Percentiles rank a stretch among this genome's conserved stretches.
These are phyloP conservation scores for Esox masquinongy DNA, from an alignment of 2,797 vertebrate species.

Conservation along the genomic window DNA sequence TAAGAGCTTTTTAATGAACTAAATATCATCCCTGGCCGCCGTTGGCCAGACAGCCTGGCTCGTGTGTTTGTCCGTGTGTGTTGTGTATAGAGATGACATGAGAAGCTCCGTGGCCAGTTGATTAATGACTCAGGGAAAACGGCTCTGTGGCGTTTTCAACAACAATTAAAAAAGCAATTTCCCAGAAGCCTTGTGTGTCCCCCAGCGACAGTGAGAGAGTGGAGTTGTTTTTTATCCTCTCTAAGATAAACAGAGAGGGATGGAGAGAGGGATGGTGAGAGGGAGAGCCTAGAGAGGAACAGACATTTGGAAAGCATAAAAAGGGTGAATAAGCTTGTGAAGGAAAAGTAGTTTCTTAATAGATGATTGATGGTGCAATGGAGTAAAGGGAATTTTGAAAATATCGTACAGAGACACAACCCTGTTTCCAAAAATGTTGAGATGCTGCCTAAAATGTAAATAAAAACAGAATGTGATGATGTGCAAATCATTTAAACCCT, in stretches of 20 bases:
- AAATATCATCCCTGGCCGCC: background rate
- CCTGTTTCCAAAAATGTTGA: too few species aligned
- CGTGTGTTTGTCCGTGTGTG: slow-evolving; percentile 10
- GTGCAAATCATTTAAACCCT: too few species aligned
- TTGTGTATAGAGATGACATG: background rate
- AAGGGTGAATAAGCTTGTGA: background rate
- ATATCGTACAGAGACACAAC: too few species aligned
- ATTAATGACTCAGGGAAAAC: slow-evolving; percentile 7
- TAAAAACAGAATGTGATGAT: too few species aligned
- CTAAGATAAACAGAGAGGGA: background rate
- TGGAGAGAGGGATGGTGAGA: background rate
- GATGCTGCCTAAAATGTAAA: too few species aligned
- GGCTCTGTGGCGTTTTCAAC: slow-evolving; percentile 6
- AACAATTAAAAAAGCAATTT: slow-evolving; percentile 15
- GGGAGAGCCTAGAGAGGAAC: background rate
- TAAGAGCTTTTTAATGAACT: slow-evolving; percentile 14
- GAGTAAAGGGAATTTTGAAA: background rate
- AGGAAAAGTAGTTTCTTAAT: background rate
- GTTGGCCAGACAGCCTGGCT: slow-evolving; percentile 2
- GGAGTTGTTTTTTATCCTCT: background rate
- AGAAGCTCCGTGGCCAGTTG: background rate
- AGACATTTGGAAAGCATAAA: background rate
- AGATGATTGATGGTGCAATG: background rate
- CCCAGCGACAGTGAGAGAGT: background rate
- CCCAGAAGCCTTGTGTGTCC: background rate